Percentiles rank a stretch among this genome's conserved stretches.
phyloP scores from a whole-genome alignment of 2,888 invertebrate genomes.

The Netelia melanura region DNA sequence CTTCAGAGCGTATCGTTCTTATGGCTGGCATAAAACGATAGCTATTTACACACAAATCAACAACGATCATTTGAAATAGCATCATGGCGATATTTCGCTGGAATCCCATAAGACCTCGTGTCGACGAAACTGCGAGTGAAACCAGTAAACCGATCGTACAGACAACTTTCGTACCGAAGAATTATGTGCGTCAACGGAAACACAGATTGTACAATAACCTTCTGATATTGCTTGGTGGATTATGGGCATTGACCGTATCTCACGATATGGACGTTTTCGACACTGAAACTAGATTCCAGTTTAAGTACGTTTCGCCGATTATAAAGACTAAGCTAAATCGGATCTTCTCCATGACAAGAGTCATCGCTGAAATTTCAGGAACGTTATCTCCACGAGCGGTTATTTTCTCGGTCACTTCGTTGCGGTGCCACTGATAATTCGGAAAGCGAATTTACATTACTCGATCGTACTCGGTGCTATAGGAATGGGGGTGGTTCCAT shows the following conservation, averaged over 20 bases:
- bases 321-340: neutral
- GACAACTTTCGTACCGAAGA: slow-evolving; percentile 47
- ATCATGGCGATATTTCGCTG: slow-evolving; percentile 54
- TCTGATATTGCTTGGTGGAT: slow-evolving; percentile 54
- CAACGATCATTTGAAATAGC: neutral
- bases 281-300: slow-evolving; percentile 35
- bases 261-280: slow-evolving; percentile 55
- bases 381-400: slow-evolving; percentile 30
- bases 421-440: slow-evolving; percentile 55
- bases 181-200: slow-evolving; percentile 56
- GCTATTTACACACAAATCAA: neutral
- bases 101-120: slow-evolving; percentile 49
- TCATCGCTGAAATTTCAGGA: slow-evolving; percentile 34
- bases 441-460: slow-evolving; percentile 56
- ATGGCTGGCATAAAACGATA: slow-evolving; percentile 9
- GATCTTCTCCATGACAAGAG: neutral
- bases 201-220: slow-evolving; percentile 58
- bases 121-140: neutral
- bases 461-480: slow-evolving; percentile 64
- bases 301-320: slow-evolving; percentile 47
- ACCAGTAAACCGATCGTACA: slow-evolving; percentile 24
- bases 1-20: slow-evolving; percentile 24
- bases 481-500: slow-evolving; percentile 58
- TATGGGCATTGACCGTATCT: slow-evolving; percentile 59
- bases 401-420: slow-evolving; percentile 57